These are phyloP conservation scores for Norana najaformis DNA, from an alignment of 2,888 invertebrate genomes.

Conservation along the genomic window DNA sequence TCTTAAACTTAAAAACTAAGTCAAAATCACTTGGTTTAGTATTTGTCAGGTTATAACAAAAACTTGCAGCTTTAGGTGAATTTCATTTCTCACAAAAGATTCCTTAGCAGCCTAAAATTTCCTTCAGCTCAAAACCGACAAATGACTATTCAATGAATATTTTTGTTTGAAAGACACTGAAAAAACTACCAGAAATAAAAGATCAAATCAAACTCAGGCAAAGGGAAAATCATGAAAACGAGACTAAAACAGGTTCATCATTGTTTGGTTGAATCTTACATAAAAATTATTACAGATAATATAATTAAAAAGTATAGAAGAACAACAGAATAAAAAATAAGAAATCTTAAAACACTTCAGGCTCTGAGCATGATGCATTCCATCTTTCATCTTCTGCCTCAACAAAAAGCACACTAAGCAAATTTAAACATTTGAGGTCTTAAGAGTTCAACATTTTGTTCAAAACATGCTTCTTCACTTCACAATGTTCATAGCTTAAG, in stretches of 20 bases:
- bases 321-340: no score
- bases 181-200: not conserved
- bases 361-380: no score
- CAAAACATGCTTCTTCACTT: no score
- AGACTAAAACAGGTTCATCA: not conserved
- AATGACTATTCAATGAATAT: not conserved
- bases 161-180: not conserved
- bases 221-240: not conserved
- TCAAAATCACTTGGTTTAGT: constrained; percentile 4
- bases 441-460: no score
- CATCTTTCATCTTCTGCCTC: no score
- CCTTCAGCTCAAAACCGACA: not conserved
- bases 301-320: no score
- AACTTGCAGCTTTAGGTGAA: no score
- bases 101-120: not conserved
- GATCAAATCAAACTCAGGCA: not conserved
- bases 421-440: no score
- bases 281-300: not conserved
- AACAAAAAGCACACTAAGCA: no score
- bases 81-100: no score
- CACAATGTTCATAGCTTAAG: no score
- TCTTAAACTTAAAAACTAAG: not conserved
- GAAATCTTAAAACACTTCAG: no score
- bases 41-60: not conserved
- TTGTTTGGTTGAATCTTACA: not conserved